Percentiles rank a stretch among this genome's conserved stretches.
Evolutionary conservation across 2,888 invertebrate genomes (phyloP).

Genomic region (Dasysyrphus tricinctus): DNA sequence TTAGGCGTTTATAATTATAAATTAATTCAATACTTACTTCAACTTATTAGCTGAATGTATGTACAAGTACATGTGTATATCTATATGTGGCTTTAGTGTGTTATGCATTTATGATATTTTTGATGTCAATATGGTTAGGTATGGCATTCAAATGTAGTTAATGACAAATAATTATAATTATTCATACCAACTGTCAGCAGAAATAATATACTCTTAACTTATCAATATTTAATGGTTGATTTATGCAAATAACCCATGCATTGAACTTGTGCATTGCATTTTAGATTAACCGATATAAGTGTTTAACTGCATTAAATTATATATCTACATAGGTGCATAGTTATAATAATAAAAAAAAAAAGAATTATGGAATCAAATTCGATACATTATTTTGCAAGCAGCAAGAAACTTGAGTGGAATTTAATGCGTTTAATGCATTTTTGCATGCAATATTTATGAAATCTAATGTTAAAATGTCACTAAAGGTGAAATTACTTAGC

Average conservation of each 20-base stretch:
- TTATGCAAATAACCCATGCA: constrained; percentile 45
- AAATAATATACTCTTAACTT: constrained; percentile 12
- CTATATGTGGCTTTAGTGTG: too few species aligned
- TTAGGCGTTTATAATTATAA: constrained; percentile 18
- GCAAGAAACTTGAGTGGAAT: not conserved
- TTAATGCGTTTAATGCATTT: constrained; percentile 15
- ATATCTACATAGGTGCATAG: not conserved
- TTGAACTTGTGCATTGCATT: constrained; percentile 43
- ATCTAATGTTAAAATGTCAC: not conserved
- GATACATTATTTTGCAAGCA: constrained; percentile 12
- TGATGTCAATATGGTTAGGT: not conserved
- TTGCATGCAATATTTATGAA: not conserved
- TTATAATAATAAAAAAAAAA: not conserved
- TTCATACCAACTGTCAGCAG: constrained; percentile 38
- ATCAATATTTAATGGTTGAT: constrained; percentile 45
- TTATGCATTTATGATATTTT: not conserved
- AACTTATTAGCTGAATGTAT: not conserved
- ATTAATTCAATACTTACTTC: constrained; percentile 29
- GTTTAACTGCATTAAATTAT: not conserved
- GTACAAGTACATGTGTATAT: not conserved
- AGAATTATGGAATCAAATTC: not conserved
- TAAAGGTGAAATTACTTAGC: not conserved
- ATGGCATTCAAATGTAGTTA: constrained; percentile 15
- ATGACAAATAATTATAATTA: constrained; percentile 27
- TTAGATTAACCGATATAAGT: constrained; percentile 20